These are phyloP conservation scores for Taeniopygia guttata DNA, from an alignment of 2,797 vertebrate species.

Conservation along the genomic window DNA sequence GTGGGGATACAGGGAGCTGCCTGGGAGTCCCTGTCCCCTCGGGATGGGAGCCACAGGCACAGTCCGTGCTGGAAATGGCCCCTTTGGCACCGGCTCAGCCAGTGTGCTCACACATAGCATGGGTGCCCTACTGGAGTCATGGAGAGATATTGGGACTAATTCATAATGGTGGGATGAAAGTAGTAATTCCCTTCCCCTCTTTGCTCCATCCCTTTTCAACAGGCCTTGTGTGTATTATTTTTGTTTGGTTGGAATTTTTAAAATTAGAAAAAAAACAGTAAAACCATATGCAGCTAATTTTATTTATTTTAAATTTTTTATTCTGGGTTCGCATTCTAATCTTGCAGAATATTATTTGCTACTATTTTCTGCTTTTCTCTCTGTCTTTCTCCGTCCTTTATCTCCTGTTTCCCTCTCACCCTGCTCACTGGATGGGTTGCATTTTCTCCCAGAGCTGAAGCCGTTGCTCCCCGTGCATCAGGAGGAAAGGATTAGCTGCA, in stretches of 20 bases:
- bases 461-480: not conserved
- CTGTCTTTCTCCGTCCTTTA: not conserved
- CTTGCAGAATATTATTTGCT: not conserved
- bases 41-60: not conserved
- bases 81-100: not conserved
- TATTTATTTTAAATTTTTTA: not conserved
- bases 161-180: not conserved
- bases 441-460: not conserved
- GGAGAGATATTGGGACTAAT: not conserved
- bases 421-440: not conserved
- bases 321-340: not conserved
- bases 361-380: not conserved
- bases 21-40: not conserved
- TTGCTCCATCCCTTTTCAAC: not conserved
- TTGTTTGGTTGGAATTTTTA: not conserved
- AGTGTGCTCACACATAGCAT: not conserved
- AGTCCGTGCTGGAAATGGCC: not conserved
- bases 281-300: not conserved
- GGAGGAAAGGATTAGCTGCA: slow-evolving; percentile 39
- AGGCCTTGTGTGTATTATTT: not conserved
- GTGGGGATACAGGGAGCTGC: not conserved
- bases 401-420: not conserved
- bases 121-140: not conserved
- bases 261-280: not conserved
- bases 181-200: not conserved